These are phyloP conservation scores for Caenorhabditis sp. DNA, from an alignment of 2,888 invertebrate genomes.

Conservation along the genomic window DNA sequence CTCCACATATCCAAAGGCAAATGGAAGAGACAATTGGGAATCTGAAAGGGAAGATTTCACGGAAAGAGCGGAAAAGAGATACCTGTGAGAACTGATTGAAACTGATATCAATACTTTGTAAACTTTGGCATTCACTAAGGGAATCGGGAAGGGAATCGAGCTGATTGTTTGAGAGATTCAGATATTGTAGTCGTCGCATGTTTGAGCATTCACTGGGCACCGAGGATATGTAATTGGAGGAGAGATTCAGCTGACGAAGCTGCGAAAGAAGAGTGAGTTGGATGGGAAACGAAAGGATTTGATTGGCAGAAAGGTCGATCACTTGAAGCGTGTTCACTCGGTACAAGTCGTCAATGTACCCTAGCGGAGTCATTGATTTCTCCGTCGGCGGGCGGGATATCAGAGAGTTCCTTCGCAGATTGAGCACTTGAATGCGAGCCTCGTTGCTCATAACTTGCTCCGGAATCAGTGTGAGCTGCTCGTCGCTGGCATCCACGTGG, in stretches of 20 bases:
- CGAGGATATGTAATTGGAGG: constrained; percentile 67
- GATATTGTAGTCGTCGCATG: constrained; percentile 50
- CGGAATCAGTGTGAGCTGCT: constrained; percentile 81
- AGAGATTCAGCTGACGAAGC: constrained; percentile 64
- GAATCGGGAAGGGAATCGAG: constrained; percentile 65
- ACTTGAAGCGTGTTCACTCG: constrained; percentile 79
- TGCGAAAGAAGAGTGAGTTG: constrained; percentile 77
- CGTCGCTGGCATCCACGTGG: constrained; percentile 80
- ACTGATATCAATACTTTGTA: constrained; percentile 66
- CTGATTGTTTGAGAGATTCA: constrained; percentile 73
- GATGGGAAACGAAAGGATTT: constrained; percentile 79
- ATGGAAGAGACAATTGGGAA: constrained; percentile 22
- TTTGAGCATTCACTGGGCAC: constrained; percentile 79
- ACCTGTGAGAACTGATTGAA: constrained; percentile 72
- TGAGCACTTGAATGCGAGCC: constrained; percentile 78
- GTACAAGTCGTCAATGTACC: constrained; percentile 81
- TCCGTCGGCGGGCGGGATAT: constrained; percentile 39
- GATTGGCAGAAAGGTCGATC: constrained; percentile 81
- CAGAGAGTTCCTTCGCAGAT: constrained; percentile 80
- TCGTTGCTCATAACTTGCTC: constrained; percentile 80
- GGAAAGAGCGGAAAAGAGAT: neutral
- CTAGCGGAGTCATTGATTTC: constrained; percentile 70
- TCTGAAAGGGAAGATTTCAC: constrained; percentile 10
- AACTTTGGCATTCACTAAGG: constrained; percentile 56
- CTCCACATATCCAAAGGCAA: constrained; percentile 31